These are phyloP conservation scores for Solenopsis invicta DNA, from an alignment of 1,140 invertebrate species.

Conservation along the genomic window DNA sequence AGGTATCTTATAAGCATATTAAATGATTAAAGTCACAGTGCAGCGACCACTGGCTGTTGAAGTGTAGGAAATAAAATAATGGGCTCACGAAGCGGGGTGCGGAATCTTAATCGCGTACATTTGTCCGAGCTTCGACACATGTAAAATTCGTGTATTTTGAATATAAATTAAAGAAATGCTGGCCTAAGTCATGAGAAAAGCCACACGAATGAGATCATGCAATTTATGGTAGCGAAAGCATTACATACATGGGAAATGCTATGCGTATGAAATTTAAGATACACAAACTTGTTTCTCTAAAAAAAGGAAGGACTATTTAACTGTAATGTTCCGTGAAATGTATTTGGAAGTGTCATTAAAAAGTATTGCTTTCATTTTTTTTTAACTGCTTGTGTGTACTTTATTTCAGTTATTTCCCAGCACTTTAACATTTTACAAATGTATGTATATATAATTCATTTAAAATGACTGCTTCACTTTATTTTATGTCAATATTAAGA, in stretches of 20 bases:
- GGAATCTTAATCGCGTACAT: constrained; percentile 54
- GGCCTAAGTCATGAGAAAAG: constrained; percentile 76
- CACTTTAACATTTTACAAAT: constrained; percentile 13
- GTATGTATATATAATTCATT: background rate
- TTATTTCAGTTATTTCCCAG: constrained; percentile 57
- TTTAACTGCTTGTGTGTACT: constrained; percentile 72
- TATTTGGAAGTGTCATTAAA: constrained; percentile 84
- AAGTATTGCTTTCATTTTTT: constrained; percentile 85
- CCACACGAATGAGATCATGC: constrained; percentile 65
- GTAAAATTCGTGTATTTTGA: constrained; percentile 81
- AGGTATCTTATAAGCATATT: constrained; percentile 74
- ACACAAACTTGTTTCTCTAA: constrained; percentile 73
- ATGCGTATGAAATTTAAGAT: constrained; percentile 68
- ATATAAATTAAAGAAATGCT: constrained; percentile 78
- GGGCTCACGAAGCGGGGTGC: constrained; percentile 69
- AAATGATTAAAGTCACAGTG: constrained; percentile 66
- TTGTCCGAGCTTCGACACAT: constrained; percentile 66
- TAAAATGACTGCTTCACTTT: background rate
- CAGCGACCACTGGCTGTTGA: constrained; percentile 69
- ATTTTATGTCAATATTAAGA: background rate
- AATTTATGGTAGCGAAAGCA: constrained; percentile 22
- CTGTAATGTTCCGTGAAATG: constrained; percentile 78
- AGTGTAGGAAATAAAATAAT: constrained; percentile 73
- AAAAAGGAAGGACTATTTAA: constrained; percentile 71
- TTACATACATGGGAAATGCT: constrained; percentile 49